Conservation (phyloP, 1,140 invertebrate genomes). For the Meloidogyne floridensis region DNA sequence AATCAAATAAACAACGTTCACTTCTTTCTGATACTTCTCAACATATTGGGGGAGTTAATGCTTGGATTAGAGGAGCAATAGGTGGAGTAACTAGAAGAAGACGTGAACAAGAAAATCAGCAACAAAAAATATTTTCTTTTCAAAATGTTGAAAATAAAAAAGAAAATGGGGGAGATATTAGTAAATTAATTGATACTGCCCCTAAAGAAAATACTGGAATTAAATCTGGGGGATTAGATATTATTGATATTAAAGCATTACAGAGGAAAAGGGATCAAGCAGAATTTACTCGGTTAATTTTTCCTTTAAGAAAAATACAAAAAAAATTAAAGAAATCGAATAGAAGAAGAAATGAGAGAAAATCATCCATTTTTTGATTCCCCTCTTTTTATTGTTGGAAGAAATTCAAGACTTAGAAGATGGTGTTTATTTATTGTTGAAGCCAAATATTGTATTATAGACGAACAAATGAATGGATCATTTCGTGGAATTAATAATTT, state of each 20-base stretch:
- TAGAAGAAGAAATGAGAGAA: conserved; percentile 83
- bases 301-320: not conserved
- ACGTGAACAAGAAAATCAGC: conserved; percentile 25
- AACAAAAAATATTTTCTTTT: conserved; percentile 9
- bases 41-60: conserved; percentile 19
- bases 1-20: conserved; percentile 55
- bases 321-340: conserved; percentile 55
- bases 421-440: conserved; percentile 92
- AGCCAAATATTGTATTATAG: conserved; percentile 82
- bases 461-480: conserved; percentile 23
- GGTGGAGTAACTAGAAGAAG: conserved; percentile 40
- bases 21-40: conserved; percentile 48
- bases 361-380: conserved; percentile 99
- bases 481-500: conserved; percentile 14
- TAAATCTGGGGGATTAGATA: conserved; percentile 40
- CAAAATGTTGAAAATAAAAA: conserved; percentile 55
- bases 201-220: conserved; percentile 51
- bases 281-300: conserved; percentile 78
- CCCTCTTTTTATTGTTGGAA: conserved; percentile 85
- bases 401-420: conserved; percentile 83
- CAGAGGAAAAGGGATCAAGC: conserved; percentile 98
- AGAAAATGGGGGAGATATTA: conserved; percentile 57
- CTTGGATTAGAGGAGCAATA: conserved; percentile 37
- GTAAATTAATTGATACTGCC: conserved; percentile 54
- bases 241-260: conserved; percentile 86